Base-by-base conservation (phyloP, 2,888 invertebrate genomes). In the Cephus spinipes region DNA sequence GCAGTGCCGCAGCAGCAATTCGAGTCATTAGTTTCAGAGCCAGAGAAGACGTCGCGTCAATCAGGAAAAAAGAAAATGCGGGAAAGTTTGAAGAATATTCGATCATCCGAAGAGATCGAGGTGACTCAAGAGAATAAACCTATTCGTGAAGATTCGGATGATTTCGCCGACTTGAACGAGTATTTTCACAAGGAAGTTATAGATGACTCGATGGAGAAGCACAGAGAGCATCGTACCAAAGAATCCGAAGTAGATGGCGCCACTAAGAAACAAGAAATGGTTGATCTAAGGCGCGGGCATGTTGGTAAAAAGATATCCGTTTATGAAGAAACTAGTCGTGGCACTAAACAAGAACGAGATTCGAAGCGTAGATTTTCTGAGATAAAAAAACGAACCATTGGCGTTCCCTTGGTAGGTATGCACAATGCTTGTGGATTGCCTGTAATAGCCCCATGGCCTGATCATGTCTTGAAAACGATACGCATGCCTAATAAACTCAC, bases 331-430 rank as follows among this genome's bases (percentile, higher is more conserved):
- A 90, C 90, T 35, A 77, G 55, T 35, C 85, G 85, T 2, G 81
- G 82, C 6, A 68, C 79, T 4, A 75, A 77, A 15, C 79, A 55
- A n/a, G 75, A 77, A 15, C 80, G 73, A 15, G 75, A 77, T 15
- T 69, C 73, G 55, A 36, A 34, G 12, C 34, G 69, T 11, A 69
- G 73, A 77, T n/a, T 79, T 32, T 74, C 81, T 0, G 83, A 84
- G 3, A 32, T 78, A 4, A 85, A 79, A 9, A 86, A 84, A 73
- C 84, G 86, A 33, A 81, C 84, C 0, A 86, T 91, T 23, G 91
- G 91, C 0, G 91, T 91, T 4, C 91, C 91, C 0, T 78, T 91
- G 12, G 89, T 91, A 0, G 91, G 91, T 4, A 91, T 91, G 91
- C 91, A 90, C 68, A 87, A 88, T 69, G 86, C 88, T 33, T 87